A percentile compares a stretch with the other conserved stretches of the same genome.
Conservation (phyloP, 2,113 vertebrate species). For the Forbesichthys agassizii region DNA sequence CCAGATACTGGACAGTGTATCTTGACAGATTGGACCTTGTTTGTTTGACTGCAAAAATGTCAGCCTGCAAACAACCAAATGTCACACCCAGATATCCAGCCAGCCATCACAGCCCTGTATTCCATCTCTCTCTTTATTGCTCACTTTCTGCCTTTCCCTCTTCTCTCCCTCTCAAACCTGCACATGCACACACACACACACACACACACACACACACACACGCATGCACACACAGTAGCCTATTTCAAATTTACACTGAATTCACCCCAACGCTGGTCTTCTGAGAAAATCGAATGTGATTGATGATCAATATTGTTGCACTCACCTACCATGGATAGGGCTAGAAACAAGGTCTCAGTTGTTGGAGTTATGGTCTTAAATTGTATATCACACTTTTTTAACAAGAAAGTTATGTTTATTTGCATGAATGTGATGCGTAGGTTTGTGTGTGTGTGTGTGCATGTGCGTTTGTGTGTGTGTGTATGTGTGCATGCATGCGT, state of each 20-base stretch:
- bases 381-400: too few species aligned
- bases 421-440: background rate
- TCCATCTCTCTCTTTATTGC: background rate
- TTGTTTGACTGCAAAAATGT: constrained; percentile 66
- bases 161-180: background rate
- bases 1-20: constrained; percentile 25
- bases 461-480: background rate
- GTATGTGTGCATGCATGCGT: background rate
- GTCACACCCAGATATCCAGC: constrained; percentile 46
- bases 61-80: constrained; percentile 58
- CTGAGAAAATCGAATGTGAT: background rate
- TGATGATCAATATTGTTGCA: background rate
- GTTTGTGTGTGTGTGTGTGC: background rate
- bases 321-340: background rate
- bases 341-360: background rate
- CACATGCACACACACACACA: background rate
- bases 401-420: background rate
- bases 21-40: constrained; percentile 50
- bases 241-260: too few species aligned
- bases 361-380: too few species aligned
- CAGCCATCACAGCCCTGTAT: constrained; percentile 31
- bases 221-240: too few species aligned
- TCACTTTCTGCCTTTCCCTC: background rate
- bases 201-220: background rate
- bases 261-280: background rate